A percentile compares a stretch with the other conserved stretches of the same genome.
phyloP scores from a whole-genome alignment of 53 echinoderm and acorn worm genomes.

The Holothuria scabra region DNA sequence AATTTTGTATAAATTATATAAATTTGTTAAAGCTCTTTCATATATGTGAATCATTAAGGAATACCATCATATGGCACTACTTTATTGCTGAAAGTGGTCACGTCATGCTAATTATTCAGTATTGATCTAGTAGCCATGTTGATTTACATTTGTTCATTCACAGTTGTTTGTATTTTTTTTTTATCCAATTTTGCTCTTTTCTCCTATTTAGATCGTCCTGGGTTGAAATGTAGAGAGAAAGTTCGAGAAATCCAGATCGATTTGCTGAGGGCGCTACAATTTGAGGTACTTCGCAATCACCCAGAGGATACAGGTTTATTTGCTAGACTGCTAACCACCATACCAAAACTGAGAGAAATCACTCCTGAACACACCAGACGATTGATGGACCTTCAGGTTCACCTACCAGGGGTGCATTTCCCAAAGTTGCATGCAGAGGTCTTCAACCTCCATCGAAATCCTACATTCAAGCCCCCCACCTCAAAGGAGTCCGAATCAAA shows the following conservation, averaged over 20 bases:
- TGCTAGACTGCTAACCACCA: conserved; percentile 86
- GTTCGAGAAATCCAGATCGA: conserved; percentile 82
- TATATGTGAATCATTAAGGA: too few species aligned
- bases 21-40: too few species aligned
- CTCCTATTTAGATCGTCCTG: conserved; percentile 80
- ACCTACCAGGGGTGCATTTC: conserved; percentile 80
- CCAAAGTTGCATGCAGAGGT: conserved; percentile 96
- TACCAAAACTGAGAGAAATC: conserved; percentile 95
- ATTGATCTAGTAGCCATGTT: too few species aligned
- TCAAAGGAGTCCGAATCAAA: too few species aligned
- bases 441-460: conserved; percentile 74
- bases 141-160: too few species aligned
- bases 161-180: background rate
- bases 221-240: conserved; percentile 82
- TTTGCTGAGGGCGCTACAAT: conserved; percentile 85
- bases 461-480: background rate
- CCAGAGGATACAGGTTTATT: conserved; percentile 88
- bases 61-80: too few species aligned
- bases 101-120: too few species aligned
- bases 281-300: conserved; percentile 81
- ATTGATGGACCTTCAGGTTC: conserved; percentile 95
- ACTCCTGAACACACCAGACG: conserved; percentile 94
- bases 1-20: too few species aligned
- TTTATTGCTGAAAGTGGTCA: too few species aligned
- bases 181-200: background rate